phyloP scores from a whole-genome alignment of 2,797 vertebrate species.

The Coranthus polyacanthus region DNA sequence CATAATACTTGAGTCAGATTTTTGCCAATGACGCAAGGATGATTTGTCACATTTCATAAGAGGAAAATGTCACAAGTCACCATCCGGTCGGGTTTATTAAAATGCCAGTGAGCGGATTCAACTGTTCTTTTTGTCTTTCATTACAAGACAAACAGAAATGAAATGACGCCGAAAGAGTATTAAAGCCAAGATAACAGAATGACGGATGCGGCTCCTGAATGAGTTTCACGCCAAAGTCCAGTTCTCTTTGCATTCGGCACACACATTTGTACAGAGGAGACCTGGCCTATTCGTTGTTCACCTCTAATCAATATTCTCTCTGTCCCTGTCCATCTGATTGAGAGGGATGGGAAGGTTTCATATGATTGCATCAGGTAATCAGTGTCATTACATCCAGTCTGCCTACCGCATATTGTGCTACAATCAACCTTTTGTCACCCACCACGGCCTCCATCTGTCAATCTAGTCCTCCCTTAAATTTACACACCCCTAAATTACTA shows the following conservation, averaged over 20 bases:
- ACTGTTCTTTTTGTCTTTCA: too few relatives aligned
- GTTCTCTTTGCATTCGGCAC: not conserved
- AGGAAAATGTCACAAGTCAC: not conserved
- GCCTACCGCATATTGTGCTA: not conserved
- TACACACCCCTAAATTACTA: not conserved
- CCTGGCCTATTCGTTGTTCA: not conserved
- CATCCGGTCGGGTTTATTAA: not conserved
- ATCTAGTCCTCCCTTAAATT: not conserved
- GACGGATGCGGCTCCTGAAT: too few relatives aligned
- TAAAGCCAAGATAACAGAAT: not conserved
- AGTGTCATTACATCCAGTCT: slow-evolving; percentile 10
- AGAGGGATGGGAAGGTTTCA: slow-evolving; percentile 28
- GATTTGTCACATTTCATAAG: slow-evolving; percentile 4
- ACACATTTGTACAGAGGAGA: not conserved
- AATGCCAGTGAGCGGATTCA: not conserved
- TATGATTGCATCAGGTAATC: slow-evolving; percentile 55
- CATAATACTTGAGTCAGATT: slow-evolving; percentile 2
- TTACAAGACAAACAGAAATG: too few relatives aligned
- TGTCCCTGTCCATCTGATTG: slow-evolving; percentile 22
- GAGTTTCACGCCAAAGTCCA: not conserved
- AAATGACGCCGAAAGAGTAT: too few relatives aligned
- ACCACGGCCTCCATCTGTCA: slow-evolving; percentile 1
- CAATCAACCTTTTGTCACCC: slow-evolving; percentile 17
- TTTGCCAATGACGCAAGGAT: not conserved
- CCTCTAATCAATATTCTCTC: slow-evolving; percentile 38